phyloP scores from a whole-genome alignment of 2,113 vertebrate genomes.

The Micronisus gabar region DNA sequence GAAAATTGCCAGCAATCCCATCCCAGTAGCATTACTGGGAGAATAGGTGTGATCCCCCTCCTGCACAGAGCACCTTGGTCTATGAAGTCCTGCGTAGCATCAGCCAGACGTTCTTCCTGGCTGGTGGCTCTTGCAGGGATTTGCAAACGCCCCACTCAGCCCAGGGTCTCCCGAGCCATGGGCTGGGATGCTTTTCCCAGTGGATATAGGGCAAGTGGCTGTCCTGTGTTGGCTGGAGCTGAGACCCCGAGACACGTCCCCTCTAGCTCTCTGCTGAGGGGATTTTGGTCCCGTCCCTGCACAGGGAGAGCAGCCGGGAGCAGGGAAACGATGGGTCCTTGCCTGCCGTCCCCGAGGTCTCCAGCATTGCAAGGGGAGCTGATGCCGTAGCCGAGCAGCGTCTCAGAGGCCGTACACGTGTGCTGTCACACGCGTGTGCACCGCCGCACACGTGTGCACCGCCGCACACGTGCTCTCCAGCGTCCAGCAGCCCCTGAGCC shows the following conservation, averaged over 20 bases:
- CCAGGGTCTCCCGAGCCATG: accelerated
- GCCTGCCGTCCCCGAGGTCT: neutral
- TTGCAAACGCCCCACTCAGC: neutral
- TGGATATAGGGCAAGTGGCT: neutral
- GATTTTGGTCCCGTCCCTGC: accelerated
- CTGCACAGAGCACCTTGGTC: neutral
- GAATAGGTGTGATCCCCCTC: neutral
- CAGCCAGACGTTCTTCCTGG: neutral
- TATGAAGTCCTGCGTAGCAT: neutral
- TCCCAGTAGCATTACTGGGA: neutral
- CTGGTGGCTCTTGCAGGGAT: neutral
- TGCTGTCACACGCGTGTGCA: neutral
- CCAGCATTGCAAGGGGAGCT: neutral
- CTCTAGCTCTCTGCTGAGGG: neutral
- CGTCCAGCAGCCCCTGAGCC: neutral
- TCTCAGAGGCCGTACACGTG: neutral
- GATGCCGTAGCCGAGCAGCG: neutral
- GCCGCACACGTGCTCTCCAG: neutral
- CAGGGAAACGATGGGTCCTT: neutral
- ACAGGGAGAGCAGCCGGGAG: accelerated
- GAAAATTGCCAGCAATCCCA: neutral
- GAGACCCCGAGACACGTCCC: accelerated
- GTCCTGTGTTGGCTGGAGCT: neutral
- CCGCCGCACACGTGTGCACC: too few species aligned
- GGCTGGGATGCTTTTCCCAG: neutral